A percentile compares a stretch with the other conserved stretches of the same genome.
Conservation (phyloP, 2,113 vertebrate genomes). For the Dermatemys mawii region DNA sequence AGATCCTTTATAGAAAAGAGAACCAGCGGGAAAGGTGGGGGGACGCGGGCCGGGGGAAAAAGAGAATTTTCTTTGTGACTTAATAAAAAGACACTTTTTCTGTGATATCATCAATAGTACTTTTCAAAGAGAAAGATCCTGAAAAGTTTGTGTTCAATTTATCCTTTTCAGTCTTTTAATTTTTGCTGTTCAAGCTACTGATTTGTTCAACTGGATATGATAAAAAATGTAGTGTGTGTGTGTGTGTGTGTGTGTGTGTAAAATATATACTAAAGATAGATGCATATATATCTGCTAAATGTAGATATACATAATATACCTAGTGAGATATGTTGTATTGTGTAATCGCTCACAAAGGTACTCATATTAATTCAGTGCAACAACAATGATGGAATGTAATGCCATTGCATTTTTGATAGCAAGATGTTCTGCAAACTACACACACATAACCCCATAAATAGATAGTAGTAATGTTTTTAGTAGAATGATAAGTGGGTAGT, state of each 20-base stretch:
- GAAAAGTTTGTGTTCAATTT: conserved; percentile 62
- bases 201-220: background rate
- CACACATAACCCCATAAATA: background rate
- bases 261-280: background rate
- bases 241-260: background rate
- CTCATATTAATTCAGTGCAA: background rate
- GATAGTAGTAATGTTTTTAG: background rate
- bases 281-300: background rate
- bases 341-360: background rate
- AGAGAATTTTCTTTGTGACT: conserved; percentile 76
- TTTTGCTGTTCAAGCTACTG: conserved; percentile 35
- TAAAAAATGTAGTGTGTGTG: background rate
- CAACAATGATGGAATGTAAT: background rate
- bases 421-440: background rate
- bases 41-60: conserved; percentile 37
- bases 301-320: accelerated
- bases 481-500: background rate
- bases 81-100: conserved; percentile 58
- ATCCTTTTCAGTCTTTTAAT: conserved; percentile 49
- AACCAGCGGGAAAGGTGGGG: conserved; percentile 5
- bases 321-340: background rate
- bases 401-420: background rate
- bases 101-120: background rate
- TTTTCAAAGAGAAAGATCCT: background rate
- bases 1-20: conserved; percentile 73